Base-by-base conservation (phyloP, 2,113 vertebrate genomes). In the Lampris megalopsis region DNA sequence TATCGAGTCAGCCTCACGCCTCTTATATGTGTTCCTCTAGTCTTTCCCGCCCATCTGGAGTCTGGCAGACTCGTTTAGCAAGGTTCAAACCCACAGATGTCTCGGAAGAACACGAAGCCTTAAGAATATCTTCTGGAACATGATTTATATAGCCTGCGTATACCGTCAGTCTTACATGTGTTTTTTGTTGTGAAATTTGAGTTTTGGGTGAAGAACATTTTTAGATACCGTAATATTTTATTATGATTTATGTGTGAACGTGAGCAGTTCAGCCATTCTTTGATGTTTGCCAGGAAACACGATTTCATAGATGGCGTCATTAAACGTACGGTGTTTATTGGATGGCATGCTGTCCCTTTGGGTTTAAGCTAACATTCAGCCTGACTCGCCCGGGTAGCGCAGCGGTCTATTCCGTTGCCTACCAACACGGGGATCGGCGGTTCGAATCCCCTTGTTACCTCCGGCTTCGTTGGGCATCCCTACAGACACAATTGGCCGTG, bases 51-150 rank as follows among this genome's bases (percentile, higher is more conserved):
- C 47, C 4, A 10, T 43, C 72, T 35, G 24, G 49, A 86, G 85
- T 80, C 59, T 84, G 84, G 65, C 73, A 87, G 72, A 67, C 81
- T 80, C 41, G 71, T 79, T 82, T 76, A 66, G 58, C 24, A 6
- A 37, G 87, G 79, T 79, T 80, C 82, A 45, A 45, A 45, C 43
- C 2, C 43, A 45, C 43, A 5, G 43, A 45, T 45, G 43, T 45
- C 4, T 45, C 7, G 43, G 43, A 7, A 45, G 7, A 7, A 45
- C 43, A 45, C 43, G 4, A 24, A 24, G 24, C 24, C 24, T 24
- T 24, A 24, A 5, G 43, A 45, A 1, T 45, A 7, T 45, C 43
- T 45, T 45, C 43, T 45, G 43, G 43, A 45, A 45, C 63, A 47
- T 73, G 3, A 50, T 42, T 9, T 50, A 66, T 24, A 49, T 68